A percentile compares a stretch with the other conserved stretches of the same genome.
Conservation (phyloP, 2,113 vertebrate species). For the Microtus richardsoni region DNA sequence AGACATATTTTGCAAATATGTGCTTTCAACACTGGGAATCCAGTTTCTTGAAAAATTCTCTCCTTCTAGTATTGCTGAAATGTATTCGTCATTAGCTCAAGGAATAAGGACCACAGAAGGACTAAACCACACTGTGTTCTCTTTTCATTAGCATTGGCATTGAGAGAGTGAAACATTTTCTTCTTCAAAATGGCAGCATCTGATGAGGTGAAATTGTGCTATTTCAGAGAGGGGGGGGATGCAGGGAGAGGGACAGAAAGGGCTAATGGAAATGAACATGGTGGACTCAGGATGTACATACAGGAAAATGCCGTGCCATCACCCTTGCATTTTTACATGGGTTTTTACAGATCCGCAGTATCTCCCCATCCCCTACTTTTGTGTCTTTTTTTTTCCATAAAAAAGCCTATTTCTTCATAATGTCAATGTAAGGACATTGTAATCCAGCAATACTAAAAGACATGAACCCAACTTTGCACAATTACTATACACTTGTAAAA, state of each 20-base stretch:
- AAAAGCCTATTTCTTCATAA: no score
- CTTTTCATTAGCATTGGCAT: not conserved
- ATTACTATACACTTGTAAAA: not conserved
- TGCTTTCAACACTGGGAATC: not conserved
- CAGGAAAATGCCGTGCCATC: no score
- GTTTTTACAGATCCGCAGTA: no score
- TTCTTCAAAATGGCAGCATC: not conserved
- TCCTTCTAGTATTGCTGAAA: not conserved
- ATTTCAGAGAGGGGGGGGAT: not conserved
- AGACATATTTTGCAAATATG: not conserved
- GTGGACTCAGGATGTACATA: no score
- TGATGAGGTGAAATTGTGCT: not conserved
- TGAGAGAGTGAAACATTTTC: not conserved
- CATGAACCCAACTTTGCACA: no score
- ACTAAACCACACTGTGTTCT: not conserved
- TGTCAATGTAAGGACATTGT: no score
- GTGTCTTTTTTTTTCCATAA: no score
- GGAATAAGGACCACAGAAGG: not conserved
- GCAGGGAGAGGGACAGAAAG: not conserved
- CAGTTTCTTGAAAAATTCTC: conserved; percentile 20
- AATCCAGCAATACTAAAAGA: no score
- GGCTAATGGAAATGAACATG: not conserved
- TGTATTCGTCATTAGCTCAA: not conserved
- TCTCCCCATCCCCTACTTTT: no score
- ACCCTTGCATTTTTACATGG: no score